These are phyloP conservation scores for Tragelaphus scriptus DNA, from an alignment of 2,113 vertebrate species.

Conservation along the genomic window DNA sequence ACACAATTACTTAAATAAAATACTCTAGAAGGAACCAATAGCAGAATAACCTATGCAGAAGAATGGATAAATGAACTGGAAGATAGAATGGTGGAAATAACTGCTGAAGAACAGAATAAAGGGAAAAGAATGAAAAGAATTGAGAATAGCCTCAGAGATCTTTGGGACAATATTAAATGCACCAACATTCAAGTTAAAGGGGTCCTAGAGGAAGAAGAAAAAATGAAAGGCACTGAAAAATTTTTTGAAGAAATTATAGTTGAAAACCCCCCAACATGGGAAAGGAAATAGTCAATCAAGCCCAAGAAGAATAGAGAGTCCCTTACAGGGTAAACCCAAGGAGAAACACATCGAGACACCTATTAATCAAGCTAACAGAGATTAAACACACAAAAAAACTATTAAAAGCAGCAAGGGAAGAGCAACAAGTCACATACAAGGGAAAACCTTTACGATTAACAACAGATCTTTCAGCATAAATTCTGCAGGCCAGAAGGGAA, in stretches of 20 bases:
- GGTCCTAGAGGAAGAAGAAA: neutral
- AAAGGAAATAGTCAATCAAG: neutral
- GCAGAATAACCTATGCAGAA: neutral
- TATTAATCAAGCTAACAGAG: neutral
- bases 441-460: neutral
- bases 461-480: neutral
- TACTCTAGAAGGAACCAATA: neutral
- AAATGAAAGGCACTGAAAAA: neutral
- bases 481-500: neutral
- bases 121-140: neutral
- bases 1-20: neutral
- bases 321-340: neutral
- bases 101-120: neutral
- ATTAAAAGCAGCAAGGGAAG: neutral
- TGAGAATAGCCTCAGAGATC: neutral
- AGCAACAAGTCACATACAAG: neutral
- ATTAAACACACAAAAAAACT: neutral
- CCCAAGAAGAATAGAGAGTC: neutral
- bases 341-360: neutral
- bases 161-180: neutral
- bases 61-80: neutral
- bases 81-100: neutral
- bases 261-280: neutral
- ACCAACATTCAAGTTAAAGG: neutral
- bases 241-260: neutral